phyloP scores from a whole-genome alignment of 1,140 invertebrate species.

The Leptonema lineaticorne region DNA sequence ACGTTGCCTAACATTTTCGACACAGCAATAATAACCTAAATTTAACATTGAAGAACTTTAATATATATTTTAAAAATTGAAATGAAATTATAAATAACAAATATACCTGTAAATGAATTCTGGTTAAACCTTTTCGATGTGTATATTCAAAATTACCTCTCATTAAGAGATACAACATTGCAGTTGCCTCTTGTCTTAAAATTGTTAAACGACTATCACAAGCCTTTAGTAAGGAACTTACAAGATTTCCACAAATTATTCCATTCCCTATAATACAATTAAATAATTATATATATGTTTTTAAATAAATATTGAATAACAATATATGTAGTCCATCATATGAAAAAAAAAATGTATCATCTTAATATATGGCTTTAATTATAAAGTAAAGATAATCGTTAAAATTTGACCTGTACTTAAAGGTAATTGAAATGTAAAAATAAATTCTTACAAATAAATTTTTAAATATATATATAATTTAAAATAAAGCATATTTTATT shows the following conservation, averaged over 20 bases:
- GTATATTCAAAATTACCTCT: constrained; percentile 91
- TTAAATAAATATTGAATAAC: neutral
- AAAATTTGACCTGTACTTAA: neutral
- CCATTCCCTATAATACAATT: constrained; percentile 70
- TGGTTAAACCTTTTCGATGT: constrained; percentile 75
- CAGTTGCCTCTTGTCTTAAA: constrained; percentile 85
- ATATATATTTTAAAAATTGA: neutral
- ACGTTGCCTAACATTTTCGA: constrained; percentile 88
- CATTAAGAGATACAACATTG: constrained; percentile 88
- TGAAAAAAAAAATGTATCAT: neutral
- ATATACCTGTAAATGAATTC: constrained; percentile 77
- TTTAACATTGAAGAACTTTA: constrained; percentile 24
- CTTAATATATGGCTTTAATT: too few species aligned
- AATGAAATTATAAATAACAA: neutral
- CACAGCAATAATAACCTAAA: constrained; percentile 83
- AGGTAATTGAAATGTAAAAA: neutral
- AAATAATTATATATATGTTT: constrained; percentile 34
- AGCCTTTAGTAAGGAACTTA: constrained; percentile 76
- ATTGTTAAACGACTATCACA: constrained; percentile 78
- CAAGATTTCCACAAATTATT: constrained; percentile 78
- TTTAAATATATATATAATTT: neutral
- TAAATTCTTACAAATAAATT: neutral
- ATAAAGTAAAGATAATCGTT: too few species aligned
- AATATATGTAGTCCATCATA: neutral
- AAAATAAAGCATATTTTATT: neutral